Conservation (phyloP, 1,140 invertebrate species). For the Drosophila tristis region DNA sequence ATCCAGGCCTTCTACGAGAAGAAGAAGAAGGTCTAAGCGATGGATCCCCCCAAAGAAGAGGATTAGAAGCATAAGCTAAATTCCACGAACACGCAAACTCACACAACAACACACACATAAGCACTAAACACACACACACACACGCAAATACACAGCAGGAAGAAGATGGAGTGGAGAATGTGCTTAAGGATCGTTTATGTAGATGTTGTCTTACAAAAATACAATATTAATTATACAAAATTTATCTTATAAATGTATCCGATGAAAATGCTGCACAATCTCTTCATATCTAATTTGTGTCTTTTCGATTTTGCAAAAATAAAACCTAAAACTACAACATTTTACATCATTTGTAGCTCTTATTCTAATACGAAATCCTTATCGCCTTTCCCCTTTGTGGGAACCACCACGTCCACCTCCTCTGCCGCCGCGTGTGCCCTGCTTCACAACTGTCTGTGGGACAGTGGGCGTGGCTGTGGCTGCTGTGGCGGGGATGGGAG, state of each 20-base stretch:
- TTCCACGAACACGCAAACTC: slow-evolving; percentile 57
- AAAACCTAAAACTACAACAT: slow-evolving; percentile 45
- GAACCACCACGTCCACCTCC: slow-evolving; percentile 52
- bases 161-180: background rate
- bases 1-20: slow-evolving; percentile 86
- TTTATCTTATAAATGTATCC: no score
- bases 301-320: slow-evolving; percentile 56
- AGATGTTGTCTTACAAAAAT: slow-evolving; percentile 15
- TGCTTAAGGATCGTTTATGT: no score
- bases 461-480: slow-evolving; percentile 1
- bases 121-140: slow-evolving; percentile 20
- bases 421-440: slow-evolving; percentile 49
- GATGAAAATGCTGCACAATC: slow-evolving; percentile 20
- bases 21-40: slow-evolving; percentile 78
- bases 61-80: slow-evolving; percentile 74
- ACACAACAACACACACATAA: slow-evolving; percentile 34
- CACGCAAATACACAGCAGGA: background rate
- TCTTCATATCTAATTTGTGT: slow-evolving; percentile 27
- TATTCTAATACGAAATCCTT: background rate
- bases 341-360: slow-evolving; percentile 1
- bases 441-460: slow-evolving; percentile 48
- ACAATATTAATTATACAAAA: slow-evolving; percentile 22
- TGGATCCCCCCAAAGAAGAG: slow-evolving; percentile 10
- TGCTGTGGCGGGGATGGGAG: background rate
- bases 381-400: slow-evolving; percentile 59